Percentiles rank a stretch among this genome's conserved stretches.
Conservation (phyloP, 2,113 vertebrate species). For the Mixornis gularis region DNA sequence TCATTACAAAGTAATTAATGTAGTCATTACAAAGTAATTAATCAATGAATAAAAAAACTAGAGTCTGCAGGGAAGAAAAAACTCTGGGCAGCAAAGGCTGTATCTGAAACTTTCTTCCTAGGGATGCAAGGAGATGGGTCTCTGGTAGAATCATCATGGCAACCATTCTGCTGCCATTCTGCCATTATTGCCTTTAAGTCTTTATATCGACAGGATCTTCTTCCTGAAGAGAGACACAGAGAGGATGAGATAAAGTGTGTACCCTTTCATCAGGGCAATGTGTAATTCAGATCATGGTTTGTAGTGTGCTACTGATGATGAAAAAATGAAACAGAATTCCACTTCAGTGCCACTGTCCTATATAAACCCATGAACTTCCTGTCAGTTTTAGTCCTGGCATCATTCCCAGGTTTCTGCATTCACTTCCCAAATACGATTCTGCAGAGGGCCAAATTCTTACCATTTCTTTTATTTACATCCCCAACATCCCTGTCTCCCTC, state of each 20-base stretch:
- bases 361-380: fast-evolving
- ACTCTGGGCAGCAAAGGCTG: neutral
- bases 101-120: neutral
- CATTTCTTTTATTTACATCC: neutral
- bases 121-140: fast-evolving
- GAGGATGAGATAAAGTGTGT: neutral
- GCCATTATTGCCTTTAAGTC: neutral
- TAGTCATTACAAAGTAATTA: neutral
- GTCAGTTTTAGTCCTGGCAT: neutral
- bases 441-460: neutral
- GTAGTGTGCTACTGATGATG: neutral
- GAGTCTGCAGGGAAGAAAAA: neutral
- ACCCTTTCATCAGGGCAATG: neutral
- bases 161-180: neutral
- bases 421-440: fast-evolving
- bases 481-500: fast-evolving
- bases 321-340: neutral
- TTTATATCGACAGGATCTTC: neutral
- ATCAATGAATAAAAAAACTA: neutral
- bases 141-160: neutral
- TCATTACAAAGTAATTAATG: neutral
- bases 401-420: neutral
- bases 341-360: fast-evolving
- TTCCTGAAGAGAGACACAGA: neutral
- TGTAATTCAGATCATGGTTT: neutral